A percentile compares a stretch with the other conserved stretches of the same genome.
phyloP scores from a whole-genome alignment of 2,888 invertebrate species.

The Macroteleia sp. region DNA sequence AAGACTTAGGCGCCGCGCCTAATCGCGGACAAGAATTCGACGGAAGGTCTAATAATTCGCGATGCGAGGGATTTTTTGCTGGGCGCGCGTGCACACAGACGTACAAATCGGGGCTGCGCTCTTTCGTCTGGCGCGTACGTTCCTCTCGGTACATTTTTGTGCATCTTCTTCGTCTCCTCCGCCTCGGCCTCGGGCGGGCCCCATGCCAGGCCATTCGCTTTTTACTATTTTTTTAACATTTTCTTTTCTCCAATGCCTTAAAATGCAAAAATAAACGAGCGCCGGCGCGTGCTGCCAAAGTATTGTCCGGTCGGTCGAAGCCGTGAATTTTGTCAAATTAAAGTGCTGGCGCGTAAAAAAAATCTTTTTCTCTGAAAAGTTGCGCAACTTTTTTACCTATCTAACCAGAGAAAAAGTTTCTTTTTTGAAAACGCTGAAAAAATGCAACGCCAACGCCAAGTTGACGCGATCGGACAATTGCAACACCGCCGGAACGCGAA shows the following conservation, averaged over 20 bases:
- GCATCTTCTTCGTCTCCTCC: slow-evolving; percentile 72
- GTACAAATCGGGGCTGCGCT: slow-evolving; percentile 64
- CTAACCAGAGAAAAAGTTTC: slow-evolving; percentile 76
- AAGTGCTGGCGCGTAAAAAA: slow-evolving; percentile 65
- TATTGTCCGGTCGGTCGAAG: slow-evolving; percentile 63
- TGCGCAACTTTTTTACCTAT: too few species aligned
- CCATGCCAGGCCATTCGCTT: slow-evolving; percentile 78
- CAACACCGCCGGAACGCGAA: slow-evolving; percentile 72
- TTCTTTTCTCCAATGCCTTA: slow-evolving; percentile 82
- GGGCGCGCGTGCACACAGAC: slow-evolving; percentile 10
- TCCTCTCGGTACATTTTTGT: slow-evolving; percentile 78
- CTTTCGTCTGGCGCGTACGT: slow-evolving; percentile 76
- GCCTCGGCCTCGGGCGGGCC: slow-evolving; percentile 72
- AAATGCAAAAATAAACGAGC: slow-evolving; percentile 82
- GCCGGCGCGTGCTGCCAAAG: slow-evolving; percentile 58
- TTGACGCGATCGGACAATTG: slow-evolving; percentile 71
- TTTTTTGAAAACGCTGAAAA: slow-evolving; percentile 63
- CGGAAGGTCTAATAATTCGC: slow-evolving; percentile 37
- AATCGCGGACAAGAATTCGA: slow-evolving; percentile 24
- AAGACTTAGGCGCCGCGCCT: slow-evolving; percentile 13
- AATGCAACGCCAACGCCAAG: slow-evolving; percentile 63
- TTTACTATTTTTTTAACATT: slow-evolving; percentile 79
- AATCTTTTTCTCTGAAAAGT: slow-evolving; percentile 75
- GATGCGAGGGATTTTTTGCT: background rate
- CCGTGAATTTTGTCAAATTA: slow-evolving; percentile 71